Evolutionary conservation across 2,797 vertebrate species (phyloP).

Genomic region (Sebastolobus alascanus): DNA sequence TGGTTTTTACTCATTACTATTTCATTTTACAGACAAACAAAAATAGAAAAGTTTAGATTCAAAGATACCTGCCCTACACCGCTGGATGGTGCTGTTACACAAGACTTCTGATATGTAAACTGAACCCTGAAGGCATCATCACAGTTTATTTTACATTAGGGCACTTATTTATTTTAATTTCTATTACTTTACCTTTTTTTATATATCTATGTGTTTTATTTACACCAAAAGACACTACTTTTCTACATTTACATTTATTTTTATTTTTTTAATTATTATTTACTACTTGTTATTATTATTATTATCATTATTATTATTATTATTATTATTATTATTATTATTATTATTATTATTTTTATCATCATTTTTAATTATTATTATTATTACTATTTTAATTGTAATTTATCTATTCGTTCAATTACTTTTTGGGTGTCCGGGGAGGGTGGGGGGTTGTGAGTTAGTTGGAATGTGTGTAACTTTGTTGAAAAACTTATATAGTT

Average conservation of each 20-base stretch:
- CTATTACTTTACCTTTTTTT: background rate
- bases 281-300: too few species aligned
- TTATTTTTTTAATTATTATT: too few species aligned
- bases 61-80: background rate
- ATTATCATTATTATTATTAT: too few species aligned
- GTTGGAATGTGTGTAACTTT: too few species aligned
- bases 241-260: too few species aligned
- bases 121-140: background rate
- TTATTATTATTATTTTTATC: too few species aligned
- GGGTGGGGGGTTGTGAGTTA: too few species aligned
- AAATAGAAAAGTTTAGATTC: background rate
- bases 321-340: too few species aligned
- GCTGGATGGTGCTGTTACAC: background rate
- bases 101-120: background rate
- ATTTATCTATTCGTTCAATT: accelerated
- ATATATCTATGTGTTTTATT: background rate
- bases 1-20: background rate
- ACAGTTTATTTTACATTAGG: background rate
- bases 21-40: background rate
- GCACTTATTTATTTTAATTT: background rate
- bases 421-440: too few species aligned
- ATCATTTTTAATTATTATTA: too few species aligned
- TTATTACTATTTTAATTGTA: too few species aligned
- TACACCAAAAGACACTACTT: background rate
- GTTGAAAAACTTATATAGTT: too few species aligned